These are phyloP conservation scores for Ectropis crepuscularia DNA, from an alignment of 2,888 invertebrate genomes.

Conservation along the genomic window DNA sequence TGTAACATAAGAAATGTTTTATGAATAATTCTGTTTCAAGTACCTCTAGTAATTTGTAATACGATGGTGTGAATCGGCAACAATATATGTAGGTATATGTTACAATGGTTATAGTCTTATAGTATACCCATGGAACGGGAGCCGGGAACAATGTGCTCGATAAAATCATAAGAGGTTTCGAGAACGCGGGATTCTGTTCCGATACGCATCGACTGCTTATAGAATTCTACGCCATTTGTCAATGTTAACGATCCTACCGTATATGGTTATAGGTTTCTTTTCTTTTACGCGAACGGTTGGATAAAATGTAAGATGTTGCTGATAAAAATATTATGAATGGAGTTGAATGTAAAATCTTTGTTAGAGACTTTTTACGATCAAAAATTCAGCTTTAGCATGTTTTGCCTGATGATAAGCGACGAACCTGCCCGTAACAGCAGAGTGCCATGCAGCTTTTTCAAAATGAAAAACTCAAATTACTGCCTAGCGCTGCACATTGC, in stretches of 20 bases:
- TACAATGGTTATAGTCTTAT: not conserved
- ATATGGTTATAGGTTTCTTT: constrained; percentile 16
- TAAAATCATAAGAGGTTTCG: constrained; percentile 25
- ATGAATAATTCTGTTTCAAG: not conserved
- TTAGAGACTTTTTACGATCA: no score
- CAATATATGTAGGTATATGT: no score
- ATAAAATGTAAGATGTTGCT: not conserved
- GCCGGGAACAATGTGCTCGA: constrained; percentile 26
- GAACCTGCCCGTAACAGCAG: no score
- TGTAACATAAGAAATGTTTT: no score
- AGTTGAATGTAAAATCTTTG: no score
- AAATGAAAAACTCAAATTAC: no score
- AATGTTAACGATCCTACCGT: constrained; percentile 17
- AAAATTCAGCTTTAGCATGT: no score
- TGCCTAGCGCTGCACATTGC: no score
- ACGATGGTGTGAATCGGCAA: no score
- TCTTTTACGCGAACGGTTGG: constrained; percentile 8
- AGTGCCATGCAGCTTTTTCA: no score
- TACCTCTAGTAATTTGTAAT: not conserved
- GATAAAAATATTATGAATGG: not conserved
- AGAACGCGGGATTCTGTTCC: constrained; percentile 16
- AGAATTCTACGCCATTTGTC: constrained; percentile 25
- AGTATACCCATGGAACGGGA: not conserved
- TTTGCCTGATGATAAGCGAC: no score
- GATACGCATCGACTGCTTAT: constrained; percentile 12